Evolutionary conservation across 2,113 vertebrate genomes (phyloP).

Genomic region (Probosciger aterrimus): DNA sequence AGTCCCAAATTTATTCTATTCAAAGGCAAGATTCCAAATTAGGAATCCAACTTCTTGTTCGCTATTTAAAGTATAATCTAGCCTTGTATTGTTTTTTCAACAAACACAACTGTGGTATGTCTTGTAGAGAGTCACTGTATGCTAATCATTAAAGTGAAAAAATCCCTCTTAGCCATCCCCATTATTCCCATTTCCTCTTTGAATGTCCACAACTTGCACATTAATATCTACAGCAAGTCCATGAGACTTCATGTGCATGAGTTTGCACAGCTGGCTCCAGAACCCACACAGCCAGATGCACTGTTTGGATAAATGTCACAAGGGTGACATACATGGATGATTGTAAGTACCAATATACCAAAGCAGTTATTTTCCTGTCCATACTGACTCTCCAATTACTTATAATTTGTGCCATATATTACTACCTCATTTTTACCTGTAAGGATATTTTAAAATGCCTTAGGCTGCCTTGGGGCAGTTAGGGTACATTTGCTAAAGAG

Average conservation of each 20-base stretch:
- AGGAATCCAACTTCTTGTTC: background rate
- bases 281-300: background rate
- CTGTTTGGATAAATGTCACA: background rate
- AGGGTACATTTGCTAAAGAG: background rate
- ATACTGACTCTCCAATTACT: background rate
- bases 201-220: background rate
- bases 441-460: background rate
- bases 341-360: background rate
- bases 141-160: background rate
- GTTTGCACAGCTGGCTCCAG: background rate
- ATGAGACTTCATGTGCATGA: fast-evolving
- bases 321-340: background rate
- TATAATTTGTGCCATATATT: background rate
- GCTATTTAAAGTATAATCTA: background rate
- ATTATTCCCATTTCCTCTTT: background rate
- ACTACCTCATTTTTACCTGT: slow-evolving; percentile 1
- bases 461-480: slow-evolving; percentile 12
- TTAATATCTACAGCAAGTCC: background rate
- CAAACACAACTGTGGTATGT: fast-evolving
- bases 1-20: background rate
- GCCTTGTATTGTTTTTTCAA: background rate
- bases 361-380: background rate
- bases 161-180: background rate
- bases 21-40: background rate
- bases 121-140: background rate